Percentiles rank a stretch among this genome's conserved stretches.
These are phyloP conservation scores for Myzus persicae DNA, from an alignment of 1,140 invertebrate species.

Conservation along the genomic window DNA sequence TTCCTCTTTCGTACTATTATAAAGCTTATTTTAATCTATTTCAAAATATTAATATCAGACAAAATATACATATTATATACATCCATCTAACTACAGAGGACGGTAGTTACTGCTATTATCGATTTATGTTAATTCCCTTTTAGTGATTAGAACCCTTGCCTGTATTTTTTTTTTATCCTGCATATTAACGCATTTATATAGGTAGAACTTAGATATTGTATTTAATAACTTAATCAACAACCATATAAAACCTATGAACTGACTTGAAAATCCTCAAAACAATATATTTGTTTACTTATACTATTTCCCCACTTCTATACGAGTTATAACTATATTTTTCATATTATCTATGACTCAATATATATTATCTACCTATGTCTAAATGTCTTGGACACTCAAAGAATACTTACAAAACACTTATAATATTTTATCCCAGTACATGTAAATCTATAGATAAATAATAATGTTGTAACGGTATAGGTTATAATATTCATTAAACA, in stretches of 20 bases:
- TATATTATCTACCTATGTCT: not conserved
- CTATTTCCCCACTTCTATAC: not conserved
- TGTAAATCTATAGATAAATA: not conserved
- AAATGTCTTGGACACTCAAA: not conserved
- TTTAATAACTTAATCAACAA: not conserved
- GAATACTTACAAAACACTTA: not conserved
- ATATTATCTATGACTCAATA: not conserved
- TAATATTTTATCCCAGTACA: not conserved
- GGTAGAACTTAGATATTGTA: not conserved
- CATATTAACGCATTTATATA: not conserved
- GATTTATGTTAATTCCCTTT: not conserved
- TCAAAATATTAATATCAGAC: not conserved
- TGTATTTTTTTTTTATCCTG: not conserved
- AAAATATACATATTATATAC: not conserved
- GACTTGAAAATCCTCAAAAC: not conserved
- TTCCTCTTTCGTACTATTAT: not conserved
- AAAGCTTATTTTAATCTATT: conserved; percentile 23
- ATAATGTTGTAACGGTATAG: not conserved
- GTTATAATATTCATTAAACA: not conserved
- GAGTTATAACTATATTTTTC: not conserved
- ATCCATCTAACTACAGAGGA: not conserved
- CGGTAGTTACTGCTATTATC: not conserved
- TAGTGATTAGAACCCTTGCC: not conserved
- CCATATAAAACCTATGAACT: not conserved
- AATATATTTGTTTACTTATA: not conserved